Evolutionary conservation across 2,888 invertebrate species (phyloP), one percentile per base, ranked within the genome.

Genomic region (Dione vanillae): DNA sequence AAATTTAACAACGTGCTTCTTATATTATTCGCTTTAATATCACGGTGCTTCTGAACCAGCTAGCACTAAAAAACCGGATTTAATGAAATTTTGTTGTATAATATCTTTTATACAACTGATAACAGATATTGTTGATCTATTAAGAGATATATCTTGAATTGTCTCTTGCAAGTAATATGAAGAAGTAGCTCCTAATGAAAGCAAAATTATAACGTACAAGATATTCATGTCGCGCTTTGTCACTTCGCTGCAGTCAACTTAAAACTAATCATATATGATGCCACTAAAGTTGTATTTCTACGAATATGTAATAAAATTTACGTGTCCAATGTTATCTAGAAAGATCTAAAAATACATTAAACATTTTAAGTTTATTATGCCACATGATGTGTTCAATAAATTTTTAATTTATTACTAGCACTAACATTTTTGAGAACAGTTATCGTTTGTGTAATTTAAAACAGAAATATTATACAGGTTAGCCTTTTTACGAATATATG

Each of bases 21-120:
- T 10, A 91, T 84, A 49, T 78, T 83, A 1, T 75, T 73, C 0
- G 87, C 82, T 12, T 84, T 74, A 1, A 80, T 76, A 49, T 81
- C 86, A 1, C n/a, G 79, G 80, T 62, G 88, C 83, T 14, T 83
- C 75, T 1, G 83, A 81, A 43, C 84, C 80, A 0, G 83, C 83
- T 69, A 90, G 86, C 65, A 88, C 80, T 3, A 90, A 16, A 9
- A 86, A 77, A 7, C 90, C 89, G 5, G 86, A 74, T n/a, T 79
- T 67, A 1, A 77, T 75, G 64, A 89, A 90, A 69, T 86, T 84
- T 11, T 67, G 74, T 69, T 83, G 77, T 1, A 89, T 83, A 12
- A 91, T 74, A 66, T 80, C 74, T 58, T 64, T 78, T 3, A 91
- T 72, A 70, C 91, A 91, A 41, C 77, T 84, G 0, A 64, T 90